A percentile compares a stretch with the other conserved stretches of the same genome.
Conservation (phyloP, 2,113 vertebrate genomes). For the Pseudopipra pipra region DNA sequence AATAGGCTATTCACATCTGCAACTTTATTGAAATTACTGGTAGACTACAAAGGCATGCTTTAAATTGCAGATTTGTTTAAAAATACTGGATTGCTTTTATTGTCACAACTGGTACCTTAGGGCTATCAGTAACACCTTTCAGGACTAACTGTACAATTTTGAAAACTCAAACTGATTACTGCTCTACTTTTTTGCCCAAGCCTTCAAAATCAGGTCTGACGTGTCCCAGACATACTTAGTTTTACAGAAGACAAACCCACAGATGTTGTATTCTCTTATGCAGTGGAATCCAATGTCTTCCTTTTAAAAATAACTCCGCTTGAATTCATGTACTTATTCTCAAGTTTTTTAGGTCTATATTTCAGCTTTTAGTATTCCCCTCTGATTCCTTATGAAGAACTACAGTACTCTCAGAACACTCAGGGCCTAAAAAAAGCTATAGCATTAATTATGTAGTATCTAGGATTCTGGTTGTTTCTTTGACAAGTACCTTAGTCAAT, state of each 20-base stretch:
- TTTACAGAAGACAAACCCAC: neutral
- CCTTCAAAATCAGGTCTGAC: neutral
- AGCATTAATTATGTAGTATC: neutral
- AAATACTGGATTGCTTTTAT: neutral
- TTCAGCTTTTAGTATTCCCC: neutral
- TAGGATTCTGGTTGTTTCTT: neutral
- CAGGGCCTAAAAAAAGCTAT: neutral
- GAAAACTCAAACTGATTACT: neutral
- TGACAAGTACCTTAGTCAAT: neutral
- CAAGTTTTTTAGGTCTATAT: neutral
- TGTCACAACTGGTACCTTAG: neutral
- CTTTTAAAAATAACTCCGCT: neutral
- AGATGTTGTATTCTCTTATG: neutral
- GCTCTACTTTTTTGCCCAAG: neutral
- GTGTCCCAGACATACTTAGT: neutral
- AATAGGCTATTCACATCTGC: neutral
- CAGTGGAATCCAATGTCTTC: neutral
- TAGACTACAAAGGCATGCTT: neutral
- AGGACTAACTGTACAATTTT: neutral
- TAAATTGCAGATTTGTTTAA: neutral
- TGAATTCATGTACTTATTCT: neutral
- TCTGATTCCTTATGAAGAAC: neutral
- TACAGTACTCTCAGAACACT: neutral
- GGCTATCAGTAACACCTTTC: neutral
- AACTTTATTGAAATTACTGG: neutral